A percentile compares a stretch with the other conserved stretches of the same genome.
Evolutionary conservation across 2,113 vertebrate species (phyloP).

Genomic region (Phycodurus eques): DNA sequence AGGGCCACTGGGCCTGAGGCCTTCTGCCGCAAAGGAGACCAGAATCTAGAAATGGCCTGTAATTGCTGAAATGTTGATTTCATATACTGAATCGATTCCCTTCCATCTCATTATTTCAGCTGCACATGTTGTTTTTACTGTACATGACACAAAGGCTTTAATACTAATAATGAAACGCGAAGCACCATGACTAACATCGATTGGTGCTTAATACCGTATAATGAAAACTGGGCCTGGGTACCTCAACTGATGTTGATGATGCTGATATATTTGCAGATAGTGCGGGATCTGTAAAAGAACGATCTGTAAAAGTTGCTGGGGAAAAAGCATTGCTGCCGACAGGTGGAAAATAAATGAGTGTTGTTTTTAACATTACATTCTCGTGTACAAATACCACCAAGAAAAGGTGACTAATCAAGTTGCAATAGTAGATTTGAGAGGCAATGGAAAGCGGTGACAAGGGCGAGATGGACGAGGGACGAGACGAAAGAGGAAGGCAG

Average conservation of each 20-base stretch:
- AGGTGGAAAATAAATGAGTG: slow-evolving; percentile 45
- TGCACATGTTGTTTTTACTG: too few species aligned
- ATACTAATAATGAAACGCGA: too few species aligned
- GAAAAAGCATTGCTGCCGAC: slow-evolving; percentile 1
- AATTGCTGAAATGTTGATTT: background rate
- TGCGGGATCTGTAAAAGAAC: slow-evolving; percentile 20
- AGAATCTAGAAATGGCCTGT: background rate
- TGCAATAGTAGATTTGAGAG: slow-evolving; percentile 37
- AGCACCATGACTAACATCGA: too few species aligned
- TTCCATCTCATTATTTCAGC: too few species aligned
- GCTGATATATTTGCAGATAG: background rate
- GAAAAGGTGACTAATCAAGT: slow-evolving; percentile 21
- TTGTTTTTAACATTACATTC: slow-evolving; percentile 15
- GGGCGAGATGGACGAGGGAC: slow-evolving; percentile 12
- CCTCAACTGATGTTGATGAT: background rate
- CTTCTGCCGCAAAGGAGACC: slow-evolving; percentile 2
- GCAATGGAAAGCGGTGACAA: slow-evolving; percentile 24
- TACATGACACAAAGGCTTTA: too few species aligned
- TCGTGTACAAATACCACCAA: slow-evolving; percentile 5
- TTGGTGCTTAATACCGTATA: background rate
- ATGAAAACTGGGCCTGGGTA: slow-evolving; percentile 1
- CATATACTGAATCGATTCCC: too few species aligned
- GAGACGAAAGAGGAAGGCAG: slow-evolving; percentile 20
- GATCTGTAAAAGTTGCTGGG: too few species aligned
- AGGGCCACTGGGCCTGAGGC: slow-evolving; percentile 23